Percentiles rank a stretch among this genome's conserved stretches.
Conservation (phyloP, 2,113 vertebrate species). For the human region GRCh38 chr6:155215501-155216000, state of each 20-base stretch:
- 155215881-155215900: neutral
- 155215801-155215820: too few relatives aligned
- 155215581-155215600: neutral
- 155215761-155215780: neutral
- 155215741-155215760: neutral
- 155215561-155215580: neutral
- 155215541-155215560: neutral
- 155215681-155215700: neutral
- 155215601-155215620: neutral
- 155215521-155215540: neutral
- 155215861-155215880: too few relatives aligned
- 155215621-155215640: neutral
- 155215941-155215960: too few relatives aligned
- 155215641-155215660: neutral
- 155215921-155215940: too few relatives aligned
- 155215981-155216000: too few relatives aligned
- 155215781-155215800: too few relatives aligned
- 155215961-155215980: too few relatives aligned
- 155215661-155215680: neutral
- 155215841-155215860: too few relatives aligned
- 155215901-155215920: too few relatives aligned
- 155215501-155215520: neutral
- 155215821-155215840: too few relatives aligned
- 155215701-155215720: too few relatives aligned
- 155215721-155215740: too few relatives aligned